Evolutionary conservation across 2,888 invertebrate genomes (phyloP).

Genomic region (Lycia hirtaria): DNA sequence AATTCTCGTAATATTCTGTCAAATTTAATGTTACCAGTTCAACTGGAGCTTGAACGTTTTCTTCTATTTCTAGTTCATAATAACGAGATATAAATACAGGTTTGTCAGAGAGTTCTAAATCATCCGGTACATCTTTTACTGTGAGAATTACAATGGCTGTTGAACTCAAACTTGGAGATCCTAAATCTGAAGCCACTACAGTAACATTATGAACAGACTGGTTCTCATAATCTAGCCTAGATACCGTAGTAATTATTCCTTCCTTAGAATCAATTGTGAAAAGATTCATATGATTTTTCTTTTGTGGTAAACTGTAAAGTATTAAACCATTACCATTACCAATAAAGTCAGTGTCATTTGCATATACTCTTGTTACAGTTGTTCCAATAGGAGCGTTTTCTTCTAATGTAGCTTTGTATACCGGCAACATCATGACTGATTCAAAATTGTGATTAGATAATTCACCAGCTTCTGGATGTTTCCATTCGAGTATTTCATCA

Average conservation of each 20-base stretch:
- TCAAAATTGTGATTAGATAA: constrained; percentile 82
- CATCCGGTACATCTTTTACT: constrained; percentile 88
- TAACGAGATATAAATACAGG: constrained; percentile 88
- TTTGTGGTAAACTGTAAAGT: constrained; percentile 90
- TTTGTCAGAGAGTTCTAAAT: constrained; percentile 74
- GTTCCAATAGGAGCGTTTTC: constrained; percentile 92
- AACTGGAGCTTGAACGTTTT: constrained; percentile 91
- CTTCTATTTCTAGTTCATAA: constrained; percentile 93
- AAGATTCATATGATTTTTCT: constrained; percentile 86
- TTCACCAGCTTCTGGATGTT: constrained; percentile 77
- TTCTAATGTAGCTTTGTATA: constrained; percentile 90
- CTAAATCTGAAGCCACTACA: constrained; percentile 93
- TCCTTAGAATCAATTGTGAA: constrained; percentile 95
- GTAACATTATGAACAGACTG: constrained; percentile 90
- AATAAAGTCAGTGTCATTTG: constrained; percentile 93
- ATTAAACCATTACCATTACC: constrained; percentile 95
- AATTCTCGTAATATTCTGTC: constrained; percentile 87
- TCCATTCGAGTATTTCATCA: constrained; percentile 86
- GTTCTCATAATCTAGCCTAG: constrained; percentile 89
- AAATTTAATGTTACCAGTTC: constrained; percentile 91
- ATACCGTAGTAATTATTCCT: constrained; percentile 91
- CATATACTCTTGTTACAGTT: constrained; percentile 90
- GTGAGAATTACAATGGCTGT: constrained; percentile 90
- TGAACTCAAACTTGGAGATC: constrained; percentile 92
- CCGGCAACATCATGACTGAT: constrained; percentile 86